Evolutionary conservation across 30 jellyfish, hydroid and myxozoan genomes (phyloP), one percentile per base, ranked within the genome.

Genomic region (Catostylus mosaicus): DNA sequence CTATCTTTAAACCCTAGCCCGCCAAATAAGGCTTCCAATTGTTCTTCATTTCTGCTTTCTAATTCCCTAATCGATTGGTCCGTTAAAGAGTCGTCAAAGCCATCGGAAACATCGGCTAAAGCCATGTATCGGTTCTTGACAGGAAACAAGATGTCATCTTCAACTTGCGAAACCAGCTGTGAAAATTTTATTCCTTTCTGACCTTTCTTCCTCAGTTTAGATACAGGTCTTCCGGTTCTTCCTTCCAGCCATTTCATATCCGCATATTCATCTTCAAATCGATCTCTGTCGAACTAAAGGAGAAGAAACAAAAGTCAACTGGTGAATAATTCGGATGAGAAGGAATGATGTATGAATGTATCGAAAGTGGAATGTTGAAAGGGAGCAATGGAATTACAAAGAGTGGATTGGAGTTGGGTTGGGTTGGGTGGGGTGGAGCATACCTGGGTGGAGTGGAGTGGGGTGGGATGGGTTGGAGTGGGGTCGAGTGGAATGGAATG

Each of bases 201-300:
- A 16, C 50, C 61, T 31, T 23, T 56, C 67, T 31, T 56, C 62
- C 50, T 65, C 31, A 48, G 66, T 10, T 48, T 37, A n/a, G 90
- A 67, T 35, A 80, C 69, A 2, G 90, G 52, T 26, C 90, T 67
- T 30, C 90, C 90, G 32, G 83, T 64, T 82, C 81, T 87, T 34
- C 96, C 76, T 70, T 87, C 96, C 63, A 92, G 84, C 96, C 96
- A 91, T 51, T 91, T 91, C 87, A 91, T 69, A 50, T 91, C 98
- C 0, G 89, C 85, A 65, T 84, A 91, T 2, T 60, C 65, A 36
- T 91, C 98, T 64, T 91, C 98, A 79, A 84, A 91, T 20, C 82
- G 82, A 6, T 92, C 93, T 24, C 87, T 37, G 36, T 86, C 98
- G 68, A 92, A 87, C 97, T 92, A 29, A 33, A 33, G 36, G 40